Evolutionary conservation across 2,797 vertebrate genomes (phyloP).

Genomic region (Sphenopsis melanotis): DNA sequence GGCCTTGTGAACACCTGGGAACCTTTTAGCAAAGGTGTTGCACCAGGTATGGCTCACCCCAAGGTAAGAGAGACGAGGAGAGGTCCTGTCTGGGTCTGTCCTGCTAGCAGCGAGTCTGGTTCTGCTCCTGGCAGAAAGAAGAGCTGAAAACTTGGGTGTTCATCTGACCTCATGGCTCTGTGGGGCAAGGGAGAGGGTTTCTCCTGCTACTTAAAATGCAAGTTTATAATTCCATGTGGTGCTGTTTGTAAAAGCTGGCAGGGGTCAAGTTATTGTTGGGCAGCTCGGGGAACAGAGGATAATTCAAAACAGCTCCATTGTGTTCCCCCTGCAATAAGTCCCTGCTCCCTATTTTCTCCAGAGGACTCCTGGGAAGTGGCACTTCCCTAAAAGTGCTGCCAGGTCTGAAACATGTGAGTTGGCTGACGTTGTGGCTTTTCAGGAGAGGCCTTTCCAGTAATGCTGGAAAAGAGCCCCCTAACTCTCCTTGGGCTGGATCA

Average conservation of each 20-base stretch:
- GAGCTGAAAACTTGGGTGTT: not conserved
- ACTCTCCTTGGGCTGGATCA: not conserved
- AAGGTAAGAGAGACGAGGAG: not conserved
- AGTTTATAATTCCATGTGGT: accelerated
- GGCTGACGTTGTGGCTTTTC: not conserved
- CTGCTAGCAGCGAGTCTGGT: accelerated
- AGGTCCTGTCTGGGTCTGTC: not conserved
- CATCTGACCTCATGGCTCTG: accelerated
- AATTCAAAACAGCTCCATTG: not conserved
- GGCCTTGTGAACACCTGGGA: not conserved
- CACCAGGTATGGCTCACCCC: not conserved
- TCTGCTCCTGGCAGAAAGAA: not conserved
- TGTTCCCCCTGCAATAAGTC: accelerated
- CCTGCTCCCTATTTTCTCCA: not conserved
- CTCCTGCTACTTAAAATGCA: not conserved
- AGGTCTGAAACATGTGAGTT: not conserved
- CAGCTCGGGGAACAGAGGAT: not conserved
- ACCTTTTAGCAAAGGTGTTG: not conserved
- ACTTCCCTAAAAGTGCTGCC: not conserved
- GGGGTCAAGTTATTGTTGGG: not conserved
- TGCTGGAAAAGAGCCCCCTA: not conserved
- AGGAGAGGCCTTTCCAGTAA: not conserved
- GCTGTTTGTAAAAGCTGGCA: not conserved
- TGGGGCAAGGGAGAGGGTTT: not conserved
- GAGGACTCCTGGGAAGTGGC: not conserved